Conservation (phyloP, 1,140 invertebrate species). For the Caenorhabditis remanei region DNA sequence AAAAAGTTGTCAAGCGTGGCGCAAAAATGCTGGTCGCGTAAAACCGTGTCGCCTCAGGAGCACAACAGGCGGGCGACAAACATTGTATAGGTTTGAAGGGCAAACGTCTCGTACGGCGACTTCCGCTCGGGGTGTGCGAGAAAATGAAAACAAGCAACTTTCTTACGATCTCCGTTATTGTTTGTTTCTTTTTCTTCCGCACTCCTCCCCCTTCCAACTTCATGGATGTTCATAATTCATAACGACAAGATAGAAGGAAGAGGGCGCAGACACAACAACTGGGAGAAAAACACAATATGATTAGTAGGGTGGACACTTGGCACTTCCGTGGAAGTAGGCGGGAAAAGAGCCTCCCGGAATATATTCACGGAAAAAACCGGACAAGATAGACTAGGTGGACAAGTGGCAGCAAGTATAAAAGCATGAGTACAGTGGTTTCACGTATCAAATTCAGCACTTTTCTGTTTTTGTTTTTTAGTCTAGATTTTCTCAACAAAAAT, state of each 20-base stretch:
- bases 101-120: conserved; percentile 51
- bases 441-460: conserved; percentile 14
- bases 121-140: conserved; percentile 1
- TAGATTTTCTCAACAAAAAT: background rate
- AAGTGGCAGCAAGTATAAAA: conserved; percentile 31
- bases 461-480: background rate
- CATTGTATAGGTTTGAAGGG: conserved; percentile 53
- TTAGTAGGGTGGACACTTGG: conserved; percentile 45
- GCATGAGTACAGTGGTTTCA: conserved; percentile 46
- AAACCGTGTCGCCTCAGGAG: conserved; percentile 18
- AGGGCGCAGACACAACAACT: background rate
- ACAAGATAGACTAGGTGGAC: background rate
- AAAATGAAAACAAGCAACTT: conserved; percentile 47
- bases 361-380: conserved; percentile 7
- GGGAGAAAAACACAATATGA: conserved; percentile 40
- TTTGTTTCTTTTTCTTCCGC: conserved; percentile 55
- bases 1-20: conserved; percentile 53
- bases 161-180: background rate
- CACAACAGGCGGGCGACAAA: conserved; percentile 45
- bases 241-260: background rate
- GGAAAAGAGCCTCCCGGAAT: conserved; percentile 12
- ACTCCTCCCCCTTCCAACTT: background rate
- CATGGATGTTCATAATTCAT: conserved; percentile 54
- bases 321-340: conserved; percentile 54
- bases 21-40: background rate